Evolutionary conservation across 2,797 vertebrate genomes (phyloP).

Genomic region (Alcedo atthis): DNA sequence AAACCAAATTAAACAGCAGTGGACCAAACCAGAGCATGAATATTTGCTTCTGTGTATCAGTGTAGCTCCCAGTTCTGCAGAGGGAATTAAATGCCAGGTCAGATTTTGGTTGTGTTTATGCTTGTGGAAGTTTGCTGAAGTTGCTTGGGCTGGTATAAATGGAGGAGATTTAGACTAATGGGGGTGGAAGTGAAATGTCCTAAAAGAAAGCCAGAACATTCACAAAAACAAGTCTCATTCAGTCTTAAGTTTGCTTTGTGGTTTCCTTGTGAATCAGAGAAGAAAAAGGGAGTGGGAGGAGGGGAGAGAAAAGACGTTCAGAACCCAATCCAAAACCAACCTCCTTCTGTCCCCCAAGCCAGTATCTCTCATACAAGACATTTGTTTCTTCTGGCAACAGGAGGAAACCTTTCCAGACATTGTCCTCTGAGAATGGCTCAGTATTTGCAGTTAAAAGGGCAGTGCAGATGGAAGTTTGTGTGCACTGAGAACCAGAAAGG

Average conservation of each 20-base stretch:
- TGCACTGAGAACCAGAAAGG: not conserved
- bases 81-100: not conserved
- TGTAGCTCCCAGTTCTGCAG: not conserved
- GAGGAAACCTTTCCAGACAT: conserved; percentile 41
- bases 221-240: not conserved
- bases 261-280: conserved; percentile 59
- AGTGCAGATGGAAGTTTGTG: not conserved
- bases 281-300: conserved; percentile 40
- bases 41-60: not conserved
- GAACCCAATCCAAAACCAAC: conserved; percentile 12
- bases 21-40: not conserved
- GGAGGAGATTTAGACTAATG: not conserved
- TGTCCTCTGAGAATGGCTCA: not conserved
- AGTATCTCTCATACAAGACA: not conserved
- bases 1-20: not conserved
- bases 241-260: conserved; percentile 45
- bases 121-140: not conserved
- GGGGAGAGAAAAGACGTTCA: not conserved
- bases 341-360: not conserved
- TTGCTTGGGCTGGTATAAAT: not conserved
- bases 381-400: conserved; percentile 61
- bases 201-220: not conserved
- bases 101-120: not conserved
- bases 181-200: not conserved
- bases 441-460: conserved; percentile 7